phyloP scores from a whole-genome alignment of 2,797 vertebrate species.

The Trematomus bernacchii region DNA sequence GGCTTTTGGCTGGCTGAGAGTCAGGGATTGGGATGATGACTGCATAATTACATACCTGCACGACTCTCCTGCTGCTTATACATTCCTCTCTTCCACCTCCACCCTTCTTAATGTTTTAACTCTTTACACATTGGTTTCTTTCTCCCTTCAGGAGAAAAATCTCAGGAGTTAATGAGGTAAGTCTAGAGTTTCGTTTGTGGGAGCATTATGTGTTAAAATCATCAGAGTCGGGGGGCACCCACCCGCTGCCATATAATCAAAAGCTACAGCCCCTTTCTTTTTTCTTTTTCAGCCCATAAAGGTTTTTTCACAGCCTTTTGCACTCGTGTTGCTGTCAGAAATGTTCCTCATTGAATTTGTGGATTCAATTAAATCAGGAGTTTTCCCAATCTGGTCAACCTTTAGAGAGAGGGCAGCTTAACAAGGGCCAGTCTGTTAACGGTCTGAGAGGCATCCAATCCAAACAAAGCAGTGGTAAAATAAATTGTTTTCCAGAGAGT shows the following conservation, averaged over 20 bases:
- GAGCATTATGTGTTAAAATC: conserved; percentile 60
- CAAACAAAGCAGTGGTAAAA: conserved; percentile 69
- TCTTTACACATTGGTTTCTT: conserved; percentile 10
- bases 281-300: conserved; percentile 41
- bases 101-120: conserved; percentile 34
- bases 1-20: conserved; percentile 45
- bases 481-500: conserved; percentile 66
- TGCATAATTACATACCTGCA: conserved; percentile 64
- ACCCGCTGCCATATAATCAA: conserved; percentile 54
- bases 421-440: conserved; percentile 66
- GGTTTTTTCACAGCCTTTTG: conserved; percentile 33
- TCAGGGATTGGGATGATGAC: conserved; percentile 58
- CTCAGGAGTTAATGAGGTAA: conserved; percentile 57
- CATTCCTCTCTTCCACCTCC: conserved; percentile 18
- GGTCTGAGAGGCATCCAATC: conserved; percentile 71
- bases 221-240: conserved; percentile 42
- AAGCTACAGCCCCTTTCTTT: conserved; percentile 37
- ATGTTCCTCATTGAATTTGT: conserved; percentile 59
- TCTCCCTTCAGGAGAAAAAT: conserved; percentile 28
- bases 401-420: conserved; percentile 64
- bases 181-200: conserved; percentile 46
- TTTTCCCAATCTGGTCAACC: conserved; percentile 57
- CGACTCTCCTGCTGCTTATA: conserved; percentile 24
- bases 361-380: conserved; percentile 66
- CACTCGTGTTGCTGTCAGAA: conserved; percentile 58